Evolutionary conservation across 2,797 vertebrate genomes (phyloP), one percentile per base, ranked within the genome.

Genomic region (Pantherophis vulpinus): DNA sequence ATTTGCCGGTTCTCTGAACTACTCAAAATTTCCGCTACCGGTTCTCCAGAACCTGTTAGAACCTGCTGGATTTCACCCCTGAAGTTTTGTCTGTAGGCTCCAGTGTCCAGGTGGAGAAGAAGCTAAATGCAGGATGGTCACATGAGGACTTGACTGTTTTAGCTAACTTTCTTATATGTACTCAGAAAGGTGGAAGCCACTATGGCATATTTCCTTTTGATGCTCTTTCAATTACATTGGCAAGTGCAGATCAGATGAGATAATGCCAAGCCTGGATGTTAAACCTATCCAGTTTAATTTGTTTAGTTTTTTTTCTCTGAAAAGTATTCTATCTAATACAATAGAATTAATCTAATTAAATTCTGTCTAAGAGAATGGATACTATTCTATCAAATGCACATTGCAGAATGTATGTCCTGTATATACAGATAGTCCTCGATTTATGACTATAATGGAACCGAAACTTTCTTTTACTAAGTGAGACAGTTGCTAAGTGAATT

Each of bases 31-130:
- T 54, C 51, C 51, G 1, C 51, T 54, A 54, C 51, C 1, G 9
- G 51, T 54, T 54, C 51, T 54, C 9, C 51, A 54, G 51, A 10
- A 54, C 51, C 51, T 54, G 51, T 54, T 10, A 54, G 51, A 54
- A 54, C 51, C 51, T 54, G 51, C 8, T 54, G 51, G 9, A 54
- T 54, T 54, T 54, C 51, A 54, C 1, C 9, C 8, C 91, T 95
- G 92, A 89, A 87, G 74, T 88, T 96, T 54, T 54, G 51, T 54
- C 9, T 54, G 51, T 54, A 63, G 88, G 91, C 87, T 83, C 94
- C 93, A 96, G 95, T 94, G 95, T 23, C 88, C 47, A 89, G 91
- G 93, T 66, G 29, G 29, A 66, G 63, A 66, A 58, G 91, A 37
- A n/a, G 32, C 27, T 58, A 74, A 88, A 29, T 59, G 37, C 12